Evolutionary conservation across 2,888 invertebrate genomes (phyloP), one percentile per base, ranked within the genome.

Genomic region (Malthinus flaveolus): DNA sequence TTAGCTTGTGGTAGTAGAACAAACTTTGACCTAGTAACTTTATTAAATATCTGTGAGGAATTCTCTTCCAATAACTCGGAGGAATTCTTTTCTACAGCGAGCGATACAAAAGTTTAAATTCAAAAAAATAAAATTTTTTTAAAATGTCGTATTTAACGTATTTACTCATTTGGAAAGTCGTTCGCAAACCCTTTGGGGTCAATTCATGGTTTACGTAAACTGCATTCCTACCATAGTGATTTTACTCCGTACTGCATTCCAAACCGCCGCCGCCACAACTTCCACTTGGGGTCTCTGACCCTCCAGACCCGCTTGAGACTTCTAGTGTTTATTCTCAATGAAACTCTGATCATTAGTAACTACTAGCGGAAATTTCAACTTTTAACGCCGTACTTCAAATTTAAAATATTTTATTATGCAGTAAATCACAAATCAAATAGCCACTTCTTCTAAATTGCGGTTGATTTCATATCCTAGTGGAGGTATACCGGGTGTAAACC

Each of bases 171-270:
- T 39, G 50, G 33, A 63, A 45, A 62, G 59, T 54, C 54, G 65
- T 66, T 66, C 63, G 66, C 66, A 61, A 69, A 68, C 68, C 65
- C 66, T 66, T 56, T 64, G 54, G 64, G 68, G 66, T 67, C 68
- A 68, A 42, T 42, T 42, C 39, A 42, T 42, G 39, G 39, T 42
- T 42, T 42, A 42, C 39, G 39, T 42, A 42, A 42, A 42, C 39
- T 42, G 39, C 39, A 42, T 42, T 42, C 39, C 39, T 42, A 42
- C 23, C 39, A 42, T 42, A 42, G 15, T 42, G 39, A 42, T 42
- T 42, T 42, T 42, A 42, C 39, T 42, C 23, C 39, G 39, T 15
- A 67, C 70, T 69, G 68, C 70, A 70, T 70, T 70, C 70, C 66
- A 63, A 63, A 62, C 64, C 64, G 64, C 65, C 65, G 66, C 65